A percentile compares a stretch with the other conserved stretches of the same genome.
Conservation (phyloP, 2,113 vertebrate species). For the Platanista minor region DNA sequence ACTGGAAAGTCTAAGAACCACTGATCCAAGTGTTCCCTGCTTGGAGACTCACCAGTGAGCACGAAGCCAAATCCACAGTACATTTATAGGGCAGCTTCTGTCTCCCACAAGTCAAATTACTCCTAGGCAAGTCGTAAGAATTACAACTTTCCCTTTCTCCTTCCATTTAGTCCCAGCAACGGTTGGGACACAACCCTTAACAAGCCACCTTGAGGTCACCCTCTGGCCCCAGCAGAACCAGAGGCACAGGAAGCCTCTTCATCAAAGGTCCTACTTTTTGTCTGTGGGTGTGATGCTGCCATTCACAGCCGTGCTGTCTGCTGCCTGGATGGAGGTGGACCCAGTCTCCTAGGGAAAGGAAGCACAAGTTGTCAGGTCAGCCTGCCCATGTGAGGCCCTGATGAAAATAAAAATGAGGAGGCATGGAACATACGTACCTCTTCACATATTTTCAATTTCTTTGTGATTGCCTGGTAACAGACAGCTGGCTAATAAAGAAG, state of each 20-base stretch:
- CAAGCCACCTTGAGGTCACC: background rate
- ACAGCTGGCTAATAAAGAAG: slow-evolving; percentile 81
- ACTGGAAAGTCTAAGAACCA: background rate
- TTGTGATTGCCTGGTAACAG: slow-evolving; percentile 91
- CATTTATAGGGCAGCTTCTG: background rate
- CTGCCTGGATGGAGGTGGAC: slow-evolving; percentile 97
- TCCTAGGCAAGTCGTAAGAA: background rate
- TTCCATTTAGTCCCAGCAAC: background rate
- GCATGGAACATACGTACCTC: slow-evolving; percentile 82
- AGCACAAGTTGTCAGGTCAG: background rate
- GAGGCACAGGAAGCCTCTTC: background rate
- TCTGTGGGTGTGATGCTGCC: slow-evolving; percentile 98
- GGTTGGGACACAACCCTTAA: background rate
- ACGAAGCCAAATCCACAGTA: background rate
- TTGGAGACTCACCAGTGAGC: background rate
- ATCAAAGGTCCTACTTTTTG: slow-evolving; percentile 88
- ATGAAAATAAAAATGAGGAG: background rate
- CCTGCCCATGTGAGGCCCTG: background rate
- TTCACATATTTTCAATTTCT: slow-evolving; percentile 96
- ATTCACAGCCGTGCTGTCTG: slow-evolving; percentile 97
- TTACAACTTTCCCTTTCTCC: background rate
- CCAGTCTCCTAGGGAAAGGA: slow-evolving; percentile 87
- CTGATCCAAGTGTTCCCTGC: background rate
- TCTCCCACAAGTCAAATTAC: background rate
- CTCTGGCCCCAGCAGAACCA: background rate